Evolutionary conservation across 2,113 vertebrate genomes (phyloP), one percentile per base, ranked within the genome.

Genomic region (Nettapus auritus): DNA sequence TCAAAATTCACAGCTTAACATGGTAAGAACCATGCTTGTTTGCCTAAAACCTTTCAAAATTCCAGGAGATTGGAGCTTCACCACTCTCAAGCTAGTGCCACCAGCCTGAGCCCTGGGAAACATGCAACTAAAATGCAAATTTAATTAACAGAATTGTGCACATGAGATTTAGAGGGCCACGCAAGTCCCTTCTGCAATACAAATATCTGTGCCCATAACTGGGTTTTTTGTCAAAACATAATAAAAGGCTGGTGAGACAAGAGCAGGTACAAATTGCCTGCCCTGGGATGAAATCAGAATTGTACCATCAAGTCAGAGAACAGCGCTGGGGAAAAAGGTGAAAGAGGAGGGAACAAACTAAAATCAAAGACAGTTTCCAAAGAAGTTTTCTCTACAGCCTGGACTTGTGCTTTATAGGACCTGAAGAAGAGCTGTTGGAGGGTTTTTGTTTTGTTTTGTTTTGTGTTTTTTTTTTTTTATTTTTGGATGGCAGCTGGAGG

Each of bases 131-230:
- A 88, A 77, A 90, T 31, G 69, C 31, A 91, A 88, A 89, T 78
- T 82, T 84, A 93, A 93, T 90, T 86, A 63, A 85, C 93, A 82
- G 42, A 71, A 86, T 31, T 73, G 53, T 55, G 55, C 84, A 64
- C 66, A 16, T 0, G 77, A 86, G 70, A 95, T 89, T 52, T 33
- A 59, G 44, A 73, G 38, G 26, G 13, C 48, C 57, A 33, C 13
- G 26, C 38, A 76, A 76, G 48, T 40, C 53, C 68, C 31, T 76
- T 82, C 69, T 75, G 56, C 33, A 75, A n/a, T 64, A 42, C 57
- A 96, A 86, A 92, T 82, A 86, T 48, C 38, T 56, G 44, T 34
- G 48, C n/a, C 86, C 4, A 20, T 79, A 92, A 90, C 31, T 76
- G 75, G 71, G 31, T 57, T 93, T 89, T 91, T 80, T 71, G 31